Evolutionary conservation across 35 echinoderm and acorn worm genomes (phyloP), one percentile per base, ranked within the genome.

Genomic region (Hemicentrotus pulcherrimus): DNA sequence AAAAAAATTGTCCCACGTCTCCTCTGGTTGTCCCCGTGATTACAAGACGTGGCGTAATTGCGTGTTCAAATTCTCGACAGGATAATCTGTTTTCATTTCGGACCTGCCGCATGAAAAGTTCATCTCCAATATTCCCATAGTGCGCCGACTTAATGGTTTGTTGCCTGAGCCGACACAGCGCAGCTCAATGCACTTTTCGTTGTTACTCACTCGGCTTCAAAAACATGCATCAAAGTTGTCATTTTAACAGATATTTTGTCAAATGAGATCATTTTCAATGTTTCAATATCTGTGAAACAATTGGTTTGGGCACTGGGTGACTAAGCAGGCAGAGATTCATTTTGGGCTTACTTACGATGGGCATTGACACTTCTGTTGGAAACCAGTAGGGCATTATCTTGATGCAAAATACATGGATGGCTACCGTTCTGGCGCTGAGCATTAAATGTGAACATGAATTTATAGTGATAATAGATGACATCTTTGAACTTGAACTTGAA

Each of bases 41-140:
- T 90, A 90, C 46, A 45, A 19, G 32, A 90, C 46, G 88, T 47
- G 88, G 88, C 88, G 88, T 90, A 90, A 90, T 90, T 90, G 88
- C 46, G 32, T 90, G 88, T 47, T 33, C 88, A 90, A 45, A 90
- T 18, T 90, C 32, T 90, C 15, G 32, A 78, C 65, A 18, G 65
- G 65, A 78, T 78, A 78, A 78, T 78, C 65, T 78, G 65, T 78
- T 78, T 78, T 78, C 22, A 78, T 78, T 78, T 78, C 22, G 18
- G 65, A 78, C 65, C 65, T 8, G 65, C 65, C 24, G 19, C 19
- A 78, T 78, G 65, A 78, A 78, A 78, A 78, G 65, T 78, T 78
- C 65, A 78, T 78, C 65, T 28, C 22, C 65, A 78, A 78, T 78
- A 78, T 78, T 7, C 65, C 9, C 24, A n/a, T 78, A 78, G 65